Evolutionary conservation across 2,888 invertebrate species (phyloP).

Genomic region (Eupeodes latifasciatus): DNA sequence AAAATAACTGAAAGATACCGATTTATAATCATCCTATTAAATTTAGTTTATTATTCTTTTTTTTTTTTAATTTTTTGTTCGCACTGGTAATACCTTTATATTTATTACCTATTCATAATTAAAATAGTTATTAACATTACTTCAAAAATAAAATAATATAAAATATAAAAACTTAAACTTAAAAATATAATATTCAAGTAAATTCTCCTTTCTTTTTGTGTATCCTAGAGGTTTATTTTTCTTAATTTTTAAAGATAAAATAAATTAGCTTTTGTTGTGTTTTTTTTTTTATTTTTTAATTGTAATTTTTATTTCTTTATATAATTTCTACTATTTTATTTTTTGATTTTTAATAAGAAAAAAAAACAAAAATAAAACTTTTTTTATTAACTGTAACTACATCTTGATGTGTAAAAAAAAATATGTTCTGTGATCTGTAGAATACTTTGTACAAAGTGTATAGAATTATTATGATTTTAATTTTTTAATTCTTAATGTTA

Average conservation of each 20-base stretch:
- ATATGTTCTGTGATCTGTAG: constrained; percentile 84
- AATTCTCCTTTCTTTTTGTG: constrained; percentile 38
- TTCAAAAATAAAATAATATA: constrained; percentile 5
- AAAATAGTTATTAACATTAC: constrained; percentile 18
- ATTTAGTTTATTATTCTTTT: constrained; percentile 46
- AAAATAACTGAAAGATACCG: constrained; percentile 47
- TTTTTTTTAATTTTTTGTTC: neutral
- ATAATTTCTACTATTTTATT: constrained; percentile 66
- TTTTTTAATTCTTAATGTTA: constrained; percentile 77
- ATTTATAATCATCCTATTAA: constrained; percentile 72
- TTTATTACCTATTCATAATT: constrained; percentile 33
- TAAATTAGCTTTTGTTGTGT: constrained; percentile 65
- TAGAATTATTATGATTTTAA: constrained; percentile 81
- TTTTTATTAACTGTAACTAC: constrained; percentile 69
- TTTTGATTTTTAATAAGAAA: constrained; percentile 65
- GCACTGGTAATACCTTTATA: constrained; percentile 38
- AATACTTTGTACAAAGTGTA: constrained; percentile 84
- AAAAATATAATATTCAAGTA: neutral
- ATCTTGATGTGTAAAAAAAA: constrained; percentile 77
- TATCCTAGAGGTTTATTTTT: constrained; percentile 61
- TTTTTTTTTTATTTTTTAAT: too few species aligned
- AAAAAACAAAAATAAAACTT: constrained; percentile 46
- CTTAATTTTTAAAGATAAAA: constrained; percentile 60
- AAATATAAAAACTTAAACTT: constrained; percentile 23
- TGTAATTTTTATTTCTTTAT: constrained; percentile 42